A percentile compares a stretch with the other conserved stretches of the same genome.
Conservation (phyloP, 1,140 invertebrate species). For the Orussus abietinus region DNA sequence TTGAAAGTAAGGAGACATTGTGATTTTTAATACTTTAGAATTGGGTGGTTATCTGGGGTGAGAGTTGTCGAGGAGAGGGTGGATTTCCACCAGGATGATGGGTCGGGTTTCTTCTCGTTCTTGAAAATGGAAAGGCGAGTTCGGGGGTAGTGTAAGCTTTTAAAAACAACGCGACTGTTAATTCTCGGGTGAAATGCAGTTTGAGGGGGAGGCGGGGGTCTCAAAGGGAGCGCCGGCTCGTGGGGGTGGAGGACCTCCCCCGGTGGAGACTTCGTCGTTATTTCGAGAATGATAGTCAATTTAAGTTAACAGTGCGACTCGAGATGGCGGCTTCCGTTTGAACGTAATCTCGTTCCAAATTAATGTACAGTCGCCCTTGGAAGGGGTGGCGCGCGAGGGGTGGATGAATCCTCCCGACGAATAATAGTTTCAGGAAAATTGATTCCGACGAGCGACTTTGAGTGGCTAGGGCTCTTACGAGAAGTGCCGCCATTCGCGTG, state of each 20-base stretch:
- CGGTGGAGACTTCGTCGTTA: slow-evolving; percentile 30
- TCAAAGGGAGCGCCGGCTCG: slow-evolving; percentile 15
- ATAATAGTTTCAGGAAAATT: neutral
- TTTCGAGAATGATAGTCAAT: slow-evolving; percentile 36
- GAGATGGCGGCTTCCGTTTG: slow-evolving; percentile 20
- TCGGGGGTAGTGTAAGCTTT: no score
- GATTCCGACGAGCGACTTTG: neutral
- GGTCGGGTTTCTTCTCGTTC: no score
- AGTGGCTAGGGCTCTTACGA: no score
- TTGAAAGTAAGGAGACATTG: no score
- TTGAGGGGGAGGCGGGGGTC: slow-evolving; percentile 13
- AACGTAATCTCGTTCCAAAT: slow-evolving; percentile 32
- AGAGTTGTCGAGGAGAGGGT: no score
- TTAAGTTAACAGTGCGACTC: slow-evolving; percentile 31
- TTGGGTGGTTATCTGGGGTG: no score
- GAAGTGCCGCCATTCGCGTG: no score
- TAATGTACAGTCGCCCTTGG: slow-evolving; percentile 24
- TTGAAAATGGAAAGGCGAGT: no score
- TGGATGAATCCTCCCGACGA: slow-evolving; percentile 15
- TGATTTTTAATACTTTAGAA: no score
- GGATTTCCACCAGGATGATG: no score
- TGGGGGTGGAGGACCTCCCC: no score
- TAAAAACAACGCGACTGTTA: slow-evolving; percentile 37
- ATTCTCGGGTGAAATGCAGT: slow-evolving; percentile 31
- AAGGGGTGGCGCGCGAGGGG: slow-evolving; percentile 5